Conservation (phyloP, 1,140 invertebrate species). For the Euwallacea similis region DNA sequence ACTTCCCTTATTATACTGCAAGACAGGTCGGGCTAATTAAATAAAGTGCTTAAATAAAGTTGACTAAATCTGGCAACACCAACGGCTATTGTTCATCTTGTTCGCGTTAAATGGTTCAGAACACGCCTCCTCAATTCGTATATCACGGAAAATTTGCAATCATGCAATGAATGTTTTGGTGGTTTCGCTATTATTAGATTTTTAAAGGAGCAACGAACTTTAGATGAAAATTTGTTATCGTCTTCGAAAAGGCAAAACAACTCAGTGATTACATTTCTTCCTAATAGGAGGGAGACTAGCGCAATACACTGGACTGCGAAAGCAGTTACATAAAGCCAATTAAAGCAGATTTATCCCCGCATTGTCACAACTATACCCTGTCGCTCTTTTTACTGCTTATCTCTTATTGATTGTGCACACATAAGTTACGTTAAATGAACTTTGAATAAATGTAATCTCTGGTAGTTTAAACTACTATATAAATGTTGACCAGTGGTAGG, state of each 20-base stretch:
- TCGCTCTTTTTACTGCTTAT: not conserved
- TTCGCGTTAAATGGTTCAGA: slow-evolving; percentile 20
- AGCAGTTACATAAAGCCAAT: slow-evolving; percentile 1
- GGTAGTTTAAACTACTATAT: not conserved
- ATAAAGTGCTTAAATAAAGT: slow-evolving; percentile 1
- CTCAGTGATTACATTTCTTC: too few relatives aligned
- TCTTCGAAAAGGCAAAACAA: not conserved
- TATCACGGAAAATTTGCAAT: slow-evolving; percentile 35
- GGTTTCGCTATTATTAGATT: slow-evolving; percentile 21
- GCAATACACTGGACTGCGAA: not conserved
- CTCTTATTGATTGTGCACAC: slow-evolving; percentile 1
- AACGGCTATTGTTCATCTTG: not conserved
- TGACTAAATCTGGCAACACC: slow-evolving; percentile 16
- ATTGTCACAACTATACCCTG: not conserved
- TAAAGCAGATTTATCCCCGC: not conserved
- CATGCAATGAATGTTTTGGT: slow-evolving; percentile 33
- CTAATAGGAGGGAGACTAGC: not conserved
- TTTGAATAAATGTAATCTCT: slow-evolving; percentile 5
- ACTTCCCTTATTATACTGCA: too few relatives aligned
- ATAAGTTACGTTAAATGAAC: slow-evolving; percentile 5
- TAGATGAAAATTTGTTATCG: slow-evolving; percentile 13
- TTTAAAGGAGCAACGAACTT: slow-evolving; percentile 22
- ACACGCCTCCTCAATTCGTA: slow-evolving; percentile 28
- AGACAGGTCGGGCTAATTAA: not conserved
- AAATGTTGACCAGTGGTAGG: not conserved